These are phyloP conservation scores for Heterotilapia buettikoferi DNA, from an alignment of 2,113 vertebrate species.

Conservation along the genomic window DNA sequence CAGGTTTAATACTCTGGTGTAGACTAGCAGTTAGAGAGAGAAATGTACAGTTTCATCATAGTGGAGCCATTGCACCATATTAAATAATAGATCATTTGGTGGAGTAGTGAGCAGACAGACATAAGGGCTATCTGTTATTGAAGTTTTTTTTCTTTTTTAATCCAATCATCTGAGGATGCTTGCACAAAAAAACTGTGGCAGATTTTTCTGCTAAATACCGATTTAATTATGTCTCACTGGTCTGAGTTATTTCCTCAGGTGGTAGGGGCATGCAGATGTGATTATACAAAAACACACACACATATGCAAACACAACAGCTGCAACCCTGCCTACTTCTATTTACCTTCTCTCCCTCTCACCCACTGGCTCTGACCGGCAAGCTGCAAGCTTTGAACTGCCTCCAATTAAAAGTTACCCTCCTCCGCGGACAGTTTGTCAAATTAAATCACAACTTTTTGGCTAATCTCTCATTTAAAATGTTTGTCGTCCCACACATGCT, in stretches of 20 bases:
- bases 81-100: slow-evolving; percentile 22
- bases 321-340: not conserved
- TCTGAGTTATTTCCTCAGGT: slow-evolving; percentile 8
- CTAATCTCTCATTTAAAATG: slow-evolving; percentile 2
- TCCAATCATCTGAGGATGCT: not conserved
- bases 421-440: slow-evolving; percentile 11
- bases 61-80: not conserved
- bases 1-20: not conserved
- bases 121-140: not conserved
- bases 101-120: not conserved
- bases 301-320: not conserved
- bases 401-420: slow-evolving; percentile 30
- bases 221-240: slow-evolving; percentile 14
- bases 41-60: not conserved
- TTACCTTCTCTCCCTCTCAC: not conserved
- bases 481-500: not conserved
- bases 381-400: not conserved
- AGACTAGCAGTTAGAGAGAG: not conserved
- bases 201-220: slow-evolving; percentile 1
- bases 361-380: not conserved
- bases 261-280: slow-evolving; percentile 14
- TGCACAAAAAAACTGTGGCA: not conserved
- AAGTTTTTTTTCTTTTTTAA: not conserved
- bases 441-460: not conserved
- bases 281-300: not conserved